Base-by-base conservation (phyloP, 2,113 vertebrate species). In the Nothoprocta pentlandii region DNA sequence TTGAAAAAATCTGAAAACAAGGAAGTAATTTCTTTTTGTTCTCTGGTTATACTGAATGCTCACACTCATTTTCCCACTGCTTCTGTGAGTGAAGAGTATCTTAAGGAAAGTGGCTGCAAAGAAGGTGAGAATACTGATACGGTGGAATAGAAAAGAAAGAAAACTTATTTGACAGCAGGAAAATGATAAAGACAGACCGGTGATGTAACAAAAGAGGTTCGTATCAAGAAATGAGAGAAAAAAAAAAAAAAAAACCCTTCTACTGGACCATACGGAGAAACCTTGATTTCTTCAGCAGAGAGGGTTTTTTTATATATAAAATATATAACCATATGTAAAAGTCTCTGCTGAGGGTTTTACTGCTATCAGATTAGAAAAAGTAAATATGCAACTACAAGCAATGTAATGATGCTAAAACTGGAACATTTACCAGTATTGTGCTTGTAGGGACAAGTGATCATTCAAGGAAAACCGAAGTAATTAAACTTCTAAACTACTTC, bases 391-490 rank as follows among this genome's bases (percentile, higher is more conserved):
- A 64, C 51, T 75, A 56, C 26, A 83, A 28, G 41, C 41, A 58
- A 12, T 16, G 17, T 12, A 89, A 28, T 26, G 59, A 91, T 47
- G 54, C 19, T 81, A 51, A 90, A 85, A 87, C 13, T 26, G 75
- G 49, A 83, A 6, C 12, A 62, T 82, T 59, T 77, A 85, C 21
- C 62, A 67, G 54, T 23, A 77, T 2, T 39, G 10, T 77, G 71
- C 59, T 90, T 80, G 23, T 17, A 67, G 41, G 88, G 14, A 70
- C 30, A 91, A 77, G 39, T 2, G 4, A 47, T 1, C 4, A 67
- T 59, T 77, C 54, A 87, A 87, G 77, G 12, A 16, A 54, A 87
- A 92, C 85, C 19, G 86, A 91, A 89, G 85, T 42, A 81, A 77
- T 62, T 25, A 67, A 73, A 58, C 25, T 69, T 68, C 36, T 73